phyloP scores from a whole-genome alignment of 2,888 invertebrate genomes.

The Ophion costatus region DNA sequence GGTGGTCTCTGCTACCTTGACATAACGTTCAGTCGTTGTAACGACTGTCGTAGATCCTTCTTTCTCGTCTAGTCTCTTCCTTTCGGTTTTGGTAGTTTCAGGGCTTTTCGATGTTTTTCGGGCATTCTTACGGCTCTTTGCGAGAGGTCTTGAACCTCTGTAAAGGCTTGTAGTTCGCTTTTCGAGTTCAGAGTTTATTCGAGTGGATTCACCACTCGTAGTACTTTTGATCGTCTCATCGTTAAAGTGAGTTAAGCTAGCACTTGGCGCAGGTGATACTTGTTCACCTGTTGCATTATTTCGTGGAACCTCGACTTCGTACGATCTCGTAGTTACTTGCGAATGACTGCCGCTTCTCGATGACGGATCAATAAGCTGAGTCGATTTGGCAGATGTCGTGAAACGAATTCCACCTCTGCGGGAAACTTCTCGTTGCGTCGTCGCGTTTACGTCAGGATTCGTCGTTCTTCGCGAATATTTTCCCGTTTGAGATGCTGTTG shows the following conservation, averaged over 20 bases:
- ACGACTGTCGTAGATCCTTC: background rate
- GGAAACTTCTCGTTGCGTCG: background rate
- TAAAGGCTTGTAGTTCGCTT: background rate
- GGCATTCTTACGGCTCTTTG: background rate
- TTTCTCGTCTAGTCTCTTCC: background rate
- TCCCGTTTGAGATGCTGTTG: conserved; percentile 2
- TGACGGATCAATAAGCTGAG: background rate
- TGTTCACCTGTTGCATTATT: conserved; percentile 15
- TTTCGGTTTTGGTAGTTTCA: background rate
- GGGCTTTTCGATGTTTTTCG: conserved; percentile 2
- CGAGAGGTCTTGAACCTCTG: background rate
- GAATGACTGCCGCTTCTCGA: conserved; percentile 8
- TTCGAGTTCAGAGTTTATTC: background rate
- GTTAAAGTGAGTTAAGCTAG: background rate
- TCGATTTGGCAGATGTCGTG: conserved; percentile 2
- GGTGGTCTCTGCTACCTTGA: background rate
- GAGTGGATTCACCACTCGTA: background rate
- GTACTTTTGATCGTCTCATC: background rate
- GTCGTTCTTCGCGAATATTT: conserved; percentile 18
- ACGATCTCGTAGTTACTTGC: background rate
- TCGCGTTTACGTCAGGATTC: background rate
- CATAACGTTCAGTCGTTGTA: background rate
- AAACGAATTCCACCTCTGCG: conserved; percentile 55
- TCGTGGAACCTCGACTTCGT: background rate
- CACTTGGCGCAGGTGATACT: background rate